phyloP scores from a whole-genome alignment of 2,888 invertebrate species.

The Pardosa pseudoannulata region DNA sequence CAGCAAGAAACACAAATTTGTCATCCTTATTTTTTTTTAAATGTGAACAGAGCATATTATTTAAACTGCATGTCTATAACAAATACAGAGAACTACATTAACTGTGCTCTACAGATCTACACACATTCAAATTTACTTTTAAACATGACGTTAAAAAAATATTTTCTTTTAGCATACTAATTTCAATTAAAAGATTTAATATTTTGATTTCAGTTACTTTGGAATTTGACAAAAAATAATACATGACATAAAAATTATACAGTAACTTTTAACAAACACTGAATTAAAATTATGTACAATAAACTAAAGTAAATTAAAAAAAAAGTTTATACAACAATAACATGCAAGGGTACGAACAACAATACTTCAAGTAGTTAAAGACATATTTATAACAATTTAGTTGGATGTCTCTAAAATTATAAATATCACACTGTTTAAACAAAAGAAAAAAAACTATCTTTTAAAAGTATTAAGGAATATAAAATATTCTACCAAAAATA shows the following conservation, averaged over 20 bases:
- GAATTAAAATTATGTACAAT: neutral
- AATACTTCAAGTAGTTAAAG: conserved; percentile 19
- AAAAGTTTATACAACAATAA: neutral
- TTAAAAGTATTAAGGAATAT: neutral
- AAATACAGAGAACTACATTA: neutral
- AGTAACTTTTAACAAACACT: conserved; percentile 7
- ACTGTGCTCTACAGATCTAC: neutral
- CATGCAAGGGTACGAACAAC: neutral
- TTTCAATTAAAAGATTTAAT: conserved; percentile 28
- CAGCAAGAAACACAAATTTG: neutral
- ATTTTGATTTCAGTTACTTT: conserved; percentile 63
- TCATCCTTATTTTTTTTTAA: neutral
- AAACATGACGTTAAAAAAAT: conserved; percentile 38
- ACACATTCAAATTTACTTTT: conserved; percentile 15
- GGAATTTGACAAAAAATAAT: conserved; percentile 26
- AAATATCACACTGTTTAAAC: conserved; percentile 1
- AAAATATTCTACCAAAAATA: neutral
- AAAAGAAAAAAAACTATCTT: neutral
- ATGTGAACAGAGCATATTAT: neutral
- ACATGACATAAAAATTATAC: conserved; percentile 7
- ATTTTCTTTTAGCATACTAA: conserved; percentile 22
- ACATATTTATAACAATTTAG: neutral
- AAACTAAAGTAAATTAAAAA: neutral
- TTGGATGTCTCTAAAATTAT: neutral
- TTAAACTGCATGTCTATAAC: neutral